Evolutionary conservation across 2,113 vertebrate genomes (phyloP).

Genomic region (Larimichthys polyactis): DNA sequence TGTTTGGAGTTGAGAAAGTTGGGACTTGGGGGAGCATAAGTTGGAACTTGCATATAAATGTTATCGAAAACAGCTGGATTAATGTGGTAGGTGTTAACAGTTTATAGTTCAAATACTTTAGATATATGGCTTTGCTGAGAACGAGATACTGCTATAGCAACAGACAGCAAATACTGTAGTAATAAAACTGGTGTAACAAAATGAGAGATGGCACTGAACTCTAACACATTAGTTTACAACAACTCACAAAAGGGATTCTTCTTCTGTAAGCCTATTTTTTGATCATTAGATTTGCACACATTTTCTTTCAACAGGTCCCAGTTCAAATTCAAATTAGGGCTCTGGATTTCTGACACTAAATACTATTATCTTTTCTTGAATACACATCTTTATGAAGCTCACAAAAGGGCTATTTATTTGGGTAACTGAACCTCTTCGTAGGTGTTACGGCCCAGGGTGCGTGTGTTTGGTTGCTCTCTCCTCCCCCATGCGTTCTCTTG

Average conservation of each 20-base stretch:
- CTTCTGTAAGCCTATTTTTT: neutral
- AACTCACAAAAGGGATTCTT: neutral
- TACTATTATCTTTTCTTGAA: neutral
- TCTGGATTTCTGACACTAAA: neutral
- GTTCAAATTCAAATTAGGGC: neutral
- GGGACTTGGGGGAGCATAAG: neutral
- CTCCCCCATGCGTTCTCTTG: too few species aligned
- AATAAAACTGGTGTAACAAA: neutral
- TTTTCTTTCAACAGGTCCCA: too few species aligned
- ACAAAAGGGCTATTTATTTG: too few species aligned
- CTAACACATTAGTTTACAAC: too few species aligned
- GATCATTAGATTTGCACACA: neutral
- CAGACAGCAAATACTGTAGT: neutral
- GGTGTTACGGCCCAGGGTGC: too few species aligned
- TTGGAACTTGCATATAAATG: conserved; percentile 1
- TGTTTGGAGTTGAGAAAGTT: neutral
- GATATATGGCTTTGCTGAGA: neutral
- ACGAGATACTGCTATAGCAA: conserved; percentile 6
- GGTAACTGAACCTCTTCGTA: too few species aligned
- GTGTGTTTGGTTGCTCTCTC: too few species aligned
- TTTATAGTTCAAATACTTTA: conserved; percentile 28
- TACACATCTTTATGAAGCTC: neutral
- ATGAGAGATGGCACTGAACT: neutral
- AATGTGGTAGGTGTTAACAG: neutral
- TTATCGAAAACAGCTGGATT: conserved; percentile 11